Evolutionary conservation across 1,140 invertebrate genomes (phyloP), one percentile per base, ranked within the genome.

Genomic region (Lutraria rhynchaena): DNA sequence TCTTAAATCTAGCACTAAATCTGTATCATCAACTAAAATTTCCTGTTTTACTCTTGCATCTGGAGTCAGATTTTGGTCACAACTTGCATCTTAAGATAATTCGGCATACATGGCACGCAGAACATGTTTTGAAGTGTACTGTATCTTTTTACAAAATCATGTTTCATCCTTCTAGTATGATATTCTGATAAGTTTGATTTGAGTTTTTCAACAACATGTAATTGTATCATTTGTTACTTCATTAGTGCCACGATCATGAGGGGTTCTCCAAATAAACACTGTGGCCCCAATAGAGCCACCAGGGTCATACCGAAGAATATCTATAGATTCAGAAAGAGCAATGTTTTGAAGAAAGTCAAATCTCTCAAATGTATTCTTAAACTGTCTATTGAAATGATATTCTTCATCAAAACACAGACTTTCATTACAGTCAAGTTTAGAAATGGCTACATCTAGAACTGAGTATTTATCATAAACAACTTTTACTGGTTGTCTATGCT

Each of bases 1-100:
- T 24, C 61, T 55, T 3, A 83, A 15, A 51, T 83, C 82, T 3
- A 44, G 37, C 27, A 74, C 55, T 4, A 80, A 27, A 58, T 83
- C 75, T 27, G 67, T 17, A 57, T 83, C 69, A 17, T 78, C 67
- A 67, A 58, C 3, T 15, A 65, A n/a, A 29, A 83, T 9, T 5
- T 63, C 67, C 33, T 57, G 27, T 22, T 37, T 51, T 0, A 78
- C 13, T 4, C 74, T 19, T 24, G 55, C 67, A 74, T 78, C 69
- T 19, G 73, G 13, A 24, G 41, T 33, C 11, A 35, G 31, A 29
- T 67, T 73, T 31, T 67, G 44, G 29, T 58, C 67, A 29, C 46
- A 1, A 22, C 57, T 24, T 15, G 51, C 31, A 55, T 73, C 75
- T 15, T 24, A 19, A 1, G 75, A 80, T 4, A 74, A 19, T 1